phyloP scores from a whole-genome alignment of 2,888 invertebrate species.

The Galeruca laticollis region DNA sequence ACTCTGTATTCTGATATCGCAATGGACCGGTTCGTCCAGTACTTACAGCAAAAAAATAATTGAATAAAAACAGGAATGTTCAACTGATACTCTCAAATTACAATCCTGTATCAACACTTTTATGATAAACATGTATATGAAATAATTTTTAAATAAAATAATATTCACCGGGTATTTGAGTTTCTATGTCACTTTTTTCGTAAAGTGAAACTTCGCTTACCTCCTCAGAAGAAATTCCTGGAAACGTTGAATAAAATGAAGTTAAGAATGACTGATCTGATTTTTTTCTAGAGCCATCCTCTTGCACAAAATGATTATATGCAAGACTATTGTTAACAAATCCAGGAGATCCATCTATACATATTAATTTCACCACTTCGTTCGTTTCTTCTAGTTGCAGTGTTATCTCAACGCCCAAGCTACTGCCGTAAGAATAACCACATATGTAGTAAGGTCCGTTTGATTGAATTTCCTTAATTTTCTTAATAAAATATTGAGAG shows the following conservation, averaged over 20 bases:
- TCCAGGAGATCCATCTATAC: conserved; percentile 44
- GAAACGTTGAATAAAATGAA: conserved; percentile 36
- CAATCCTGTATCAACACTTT: no score
- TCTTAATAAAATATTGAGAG: conserved; percentile 37
- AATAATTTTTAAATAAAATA: no score
- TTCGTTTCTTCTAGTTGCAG: conserved; percentile 41
- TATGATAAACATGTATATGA: no score
- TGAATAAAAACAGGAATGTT: no score
- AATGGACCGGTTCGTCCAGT: no score
- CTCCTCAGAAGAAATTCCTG: conserved; percentile 28
- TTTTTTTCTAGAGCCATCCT: conserved; percentile 23
- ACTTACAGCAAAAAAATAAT: no score
- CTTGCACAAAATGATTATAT: conserved; percentile 20
- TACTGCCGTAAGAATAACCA: conserved; percentile 48
- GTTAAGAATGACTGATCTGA: conserved; percentile 30
- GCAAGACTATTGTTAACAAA: conserved; percentile 37
- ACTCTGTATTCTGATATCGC: no score
- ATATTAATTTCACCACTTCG: conserved; percentile 41
- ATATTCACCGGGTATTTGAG: no score
- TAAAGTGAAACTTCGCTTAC: conserved; percentile 25
- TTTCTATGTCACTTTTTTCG: background rate
- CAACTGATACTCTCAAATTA: no score
- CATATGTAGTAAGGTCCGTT: conserved; percentile 48
- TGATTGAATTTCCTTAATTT: conserved; percentile 40
- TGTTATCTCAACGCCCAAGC: conserved; percentile 44